Base-by-base conservation (phyloP, 2,888 invertebrate species). In the Sminthurinus aureus region DNA sequence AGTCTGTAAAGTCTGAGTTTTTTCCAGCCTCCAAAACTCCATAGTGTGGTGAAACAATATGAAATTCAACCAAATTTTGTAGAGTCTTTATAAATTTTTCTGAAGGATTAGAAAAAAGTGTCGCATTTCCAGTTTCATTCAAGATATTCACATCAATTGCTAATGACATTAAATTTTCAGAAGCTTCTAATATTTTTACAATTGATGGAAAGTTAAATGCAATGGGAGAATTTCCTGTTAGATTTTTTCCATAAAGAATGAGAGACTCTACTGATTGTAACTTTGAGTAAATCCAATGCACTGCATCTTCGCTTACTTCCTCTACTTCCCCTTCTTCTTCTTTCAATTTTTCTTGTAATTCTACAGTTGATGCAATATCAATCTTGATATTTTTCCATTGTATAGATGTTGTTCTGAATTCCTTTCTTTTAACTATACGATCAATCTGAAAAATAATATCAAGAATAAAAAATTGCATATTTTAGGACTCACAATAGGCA, bases 301-400 rank as follows among this genome's bases (percentile, higher is more conserved):
- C 52, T 8, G 8, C 52, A 52, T 52, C 52, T 2, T 76, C 52
- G 0, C 8, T 18, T 50, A 4, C 18, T 9, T 73, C 38, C 26
- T 73, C 11, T 11, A 26, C 38, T 13, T 9, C 8, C 9, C 11
- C 8, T n/a, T 20, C 9, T 24, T 73, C 24, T 26, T 73, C 73
- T 73, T 73, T 8, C 12, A 11, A 22, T 9, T n/a, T n/a, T n/a
- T n/a, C n/a, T n/a, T 12, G 24, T 11, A n/a, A 8, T 24, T n/a
- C n/a, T n/a, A n/a, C n/a, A n/a, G n/a, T n/a, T 52, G n/a, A 50
- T 6, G 52, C 51, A 11, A 18, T 13, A 22, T 24, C 12, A 24
- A 81, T 58, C 11, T 58, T 20, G 22, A 79, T 13, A 71, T 79
- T 26, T 26, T 81, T 81, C 74, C 73, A 81, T 24, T n/a, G 24